These are phyloP conservation scores for Miltochrista miniata DNA, from an alignment of 2,888 invertebrate species.

Conservation along the genomic window DNA sequence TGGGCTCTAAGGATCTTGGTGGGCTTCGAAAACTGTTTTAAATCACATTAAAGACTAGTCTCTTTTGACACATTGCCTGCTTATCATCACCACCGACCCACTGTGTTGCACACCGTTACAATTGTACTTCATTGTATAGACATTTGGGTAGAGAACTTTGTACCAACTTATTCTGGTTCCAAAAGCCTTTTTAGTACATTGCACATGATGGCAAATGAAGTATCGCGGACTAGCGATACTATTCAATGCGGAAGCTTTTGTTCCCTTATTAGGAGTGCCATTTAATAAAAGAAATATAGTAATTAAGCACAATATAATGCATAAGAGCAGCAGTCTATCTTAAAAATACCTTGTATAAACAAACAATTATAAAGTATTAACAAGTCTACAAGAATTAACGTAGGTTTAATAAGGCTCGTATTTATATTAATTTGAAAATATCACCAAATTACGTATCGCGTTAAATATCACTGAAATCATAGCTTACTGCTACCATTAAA, in stretches of 20 bases:
- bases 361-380: constrained; percentile 59
- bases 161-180: no score
- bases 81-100: no score
- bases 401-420: constrained; percentile 67
- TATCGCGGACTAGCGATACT: background rate
- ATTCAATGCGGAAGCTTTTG: background rate
- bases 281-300: constrained; percentile 23
- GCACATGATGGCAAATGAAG: no score
- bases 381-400: constrained; percentile 29
- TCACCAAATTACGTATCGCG: constrained; percentile 81
- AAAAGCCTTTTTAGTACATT: no score
- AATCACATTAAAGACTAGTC: no score
- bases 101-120: no score
- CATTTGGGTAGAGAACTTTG: no score
- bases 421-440: constrained; percentile 65
- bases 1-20: no score
- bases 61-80: no score
- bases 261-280: no score
- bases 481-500: constrained; percentile 45
- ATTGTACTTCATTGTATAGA: no score
- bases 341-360: constrained; percentile 61
- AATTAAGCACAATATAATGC: constrained; percentile 62
- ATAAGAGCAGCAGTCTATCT: constrained; percentile 61
- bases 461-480: constrained; percentile 67
- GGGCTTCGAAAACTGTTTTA: no score